phyloP scores from a whole-genome alignment of 2,113 vertebrate genomes.

The Poeciliopsis turrubarensis region DNA sequence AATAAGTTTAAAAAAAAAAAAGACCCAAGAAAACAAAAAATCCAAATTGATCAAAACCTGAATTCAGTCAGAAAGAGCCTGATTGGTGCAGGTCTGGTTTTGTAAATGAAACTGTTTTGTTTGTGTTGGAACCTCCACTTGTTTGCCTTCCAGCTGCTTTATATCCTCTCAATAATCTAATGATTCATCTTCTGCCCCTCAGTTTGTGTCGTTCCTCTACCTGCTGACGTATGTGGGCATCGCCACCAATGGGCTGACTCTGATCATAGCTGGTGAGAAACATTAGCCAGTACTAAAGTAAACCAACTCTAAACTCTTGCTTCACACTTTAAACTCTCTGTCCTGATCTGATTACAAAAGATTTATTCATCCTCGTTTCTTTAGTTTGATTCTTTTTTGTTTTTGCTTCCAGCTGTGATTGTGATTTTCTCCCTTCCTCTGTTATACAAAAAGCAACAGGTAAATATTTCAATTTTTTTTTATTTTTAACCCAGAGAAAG shows the following conservation, averaged over 20 bases:
- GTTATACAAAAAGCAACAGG: slow-evolving; percentile 89
- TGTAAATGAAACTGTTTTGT: neutral
- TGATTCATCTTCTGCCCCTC: slow-evolving; percentile 15
- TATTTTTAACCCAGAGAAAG: neutral
- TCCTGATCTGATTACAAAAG: neutral
- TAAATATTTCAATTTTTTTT: slow-evolving; percentile 29
- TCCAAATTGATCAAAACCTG: too few species aligned
- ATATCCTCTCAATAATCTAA: neutral
- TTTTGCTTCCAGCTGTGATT: slow-evolving; percentile 82
- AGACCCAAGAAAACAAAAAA: too few species aligned
- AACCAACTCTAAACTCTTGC: neutral
- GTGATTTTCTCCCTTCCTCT: slow-evolving; percentile 87
- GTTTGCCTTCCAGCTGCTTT: neutral
- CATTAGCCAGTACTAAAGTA: neutral
- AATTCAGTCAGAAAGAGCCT: too few species aligned
- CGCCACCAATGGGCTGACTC: slow-evolving; percentile 86
- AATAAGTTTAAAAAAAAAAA: too few species aligned
- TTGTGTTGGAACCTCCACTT: neutral
- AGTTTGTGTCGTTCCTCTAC: slow-evolving; percentile 89
- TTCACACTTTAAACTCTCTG: neutral
- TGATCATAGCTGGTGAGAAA: slow-evolving; percentile 86
- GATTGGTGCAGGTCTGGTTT: neutral
- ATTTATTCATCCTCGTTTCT: neutral
- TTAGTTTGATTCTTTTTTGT: neutral
- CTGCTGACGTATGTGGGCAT: slow-evolving; percentile 87